phyloP scores from a whole-genome alignment of 2,113 vertebrate species.

The Macquaria australasica region DNA sequence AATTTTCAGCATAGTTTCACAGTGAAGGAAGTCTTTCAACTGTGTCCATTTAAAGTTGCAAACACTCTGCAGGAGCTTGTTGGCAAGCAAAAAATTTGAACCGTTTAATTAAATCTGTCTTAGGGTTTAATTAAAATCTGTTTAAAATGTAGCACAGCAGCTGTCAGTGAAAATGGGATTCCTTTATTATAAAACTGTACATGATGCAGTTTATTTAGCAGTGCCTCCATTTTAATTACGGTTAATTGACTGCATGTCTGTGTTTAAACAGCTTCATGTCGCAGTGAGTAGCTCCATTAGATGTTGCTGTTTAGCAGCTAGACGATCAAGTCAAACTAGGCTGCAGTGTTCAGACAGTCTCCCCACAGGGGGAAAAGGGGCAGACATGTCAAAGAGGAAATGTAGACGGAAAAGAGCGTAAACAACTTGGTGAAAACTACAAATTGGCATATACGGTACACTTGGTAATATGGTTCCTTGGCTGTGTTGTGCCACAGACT shows the following conservation, averaged over 20 bases:
- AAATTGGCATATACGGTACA: not conserved
- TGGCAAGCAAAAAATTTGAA: slow-evolving; percentile 5
- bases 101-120: slow-evolving; percentile 26
- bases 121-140: slow-evolving; percentile 54
- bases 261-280: slow-evolving; percentile 40
- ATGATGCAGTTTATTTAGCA: slow-evolving; percentile 50
- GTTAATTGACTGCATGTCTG: slow-evolving; percentile 53
- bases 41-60: slow-evolving; percentile 14
- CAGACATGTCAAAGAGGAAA: slow-evolving; percentile 11
- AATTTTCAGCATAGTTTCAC: slow-evolving; percentile 8
- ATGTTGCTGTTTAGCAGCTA: slow-evolving; percentile 15
- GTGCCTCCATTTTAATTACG: slow-evolving; percentile 50
- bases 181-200: slow-evolving; percentile 47
- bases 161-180: slow-evolving; percentile 50
- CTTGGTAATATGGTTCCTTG: not conserved
- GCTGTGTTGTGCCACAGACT: not conserved
- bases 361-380: slow-evolving; percentile 3
- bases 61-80: slow-evolving; percentile 10
- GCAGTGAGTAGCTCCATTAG: slow-evolving; percentile 37
- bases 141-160: slow-evolving; percentile 54
- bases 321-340: slow-evolving; percentile 19
- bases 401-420: not conserved
- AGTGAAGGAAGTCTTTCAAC: slow-evolving; percentile 33
- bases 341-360: slow-evolving; percentile 20
- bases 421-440: slow-evolving; percentile 13